These are phyloP conservation scores for Archaeoteleia sp. DNA, from an alignment of 2,888 invertebrate species.

Conservation along the genomic window DNA sequence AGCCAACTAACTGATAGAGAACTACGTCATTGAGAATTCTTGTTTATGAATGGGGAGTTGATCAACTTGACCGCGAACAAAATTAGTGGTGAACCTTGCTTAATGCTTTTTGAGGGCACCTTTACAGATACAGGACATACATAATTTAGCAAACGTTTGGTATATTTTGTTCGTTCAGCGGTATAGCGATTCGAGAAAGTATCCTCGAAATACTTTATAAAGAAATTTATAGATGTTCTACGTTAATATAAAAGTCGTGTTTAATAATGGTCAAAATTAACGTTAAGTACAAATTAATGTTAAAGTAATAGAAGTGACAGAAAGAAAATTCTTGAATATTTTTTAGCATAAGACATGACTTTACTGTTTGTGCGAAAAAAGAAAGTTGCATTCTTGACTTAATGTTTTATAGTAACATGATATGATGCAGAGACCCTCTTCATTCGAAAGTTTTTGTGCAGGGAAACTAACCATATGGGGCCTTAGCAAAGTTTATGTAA, in stretches of 20 bases:
- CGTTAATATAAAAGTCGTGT: too few relatives aligned
- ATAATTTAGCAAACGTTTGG: too few relatives aligned
- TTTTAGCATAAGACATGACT: background rate
- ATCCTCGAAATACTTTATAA: too few relatives aligned
- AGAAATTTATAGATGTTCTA: too few relatives aligned
- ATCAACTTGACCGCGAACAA: conserved; percentile 33
- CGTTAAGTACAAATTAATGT: too few relatives aligned
- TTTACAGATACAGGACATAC: conserved; percentile 12
- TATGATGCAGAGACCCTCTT: conserved; percentile 1
- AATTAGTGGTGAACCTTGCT: conserved; percentile 26
- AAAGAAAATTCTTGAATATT: too few relatives aligned
- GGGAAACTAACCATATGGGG: conserved; percentile 9
- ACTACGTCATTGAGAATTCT: conserved; percentile 39
- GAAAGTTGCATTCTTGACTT: too few relatives aligned
- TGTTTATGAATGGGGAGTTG: conserved; percentile 40
- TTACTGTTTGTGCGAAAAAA: background rate
- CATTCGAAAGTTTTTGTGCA: conserved; percentile 8
- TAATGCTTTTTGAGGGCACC: conserved; percentile 23
- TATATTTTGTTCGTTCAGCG: too few relatives aligned
- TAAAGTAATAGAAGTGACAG: too few relatives aligned
- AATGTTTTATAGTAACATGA: background rate
- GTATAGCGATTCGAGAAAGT: too few relatives aligned
- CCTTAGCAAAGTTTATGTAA: background rate
- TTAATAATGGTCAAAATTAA: too few relatives aligned
- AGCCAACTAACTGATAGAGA: conserved; percentile 40